Percentiles rank a stretch among this genome's conserved stretches.
Evolutionary conservation across 2,797 vertebrate species (phyloP).

Genomic region (Lagodon rhomboides): DNA sequence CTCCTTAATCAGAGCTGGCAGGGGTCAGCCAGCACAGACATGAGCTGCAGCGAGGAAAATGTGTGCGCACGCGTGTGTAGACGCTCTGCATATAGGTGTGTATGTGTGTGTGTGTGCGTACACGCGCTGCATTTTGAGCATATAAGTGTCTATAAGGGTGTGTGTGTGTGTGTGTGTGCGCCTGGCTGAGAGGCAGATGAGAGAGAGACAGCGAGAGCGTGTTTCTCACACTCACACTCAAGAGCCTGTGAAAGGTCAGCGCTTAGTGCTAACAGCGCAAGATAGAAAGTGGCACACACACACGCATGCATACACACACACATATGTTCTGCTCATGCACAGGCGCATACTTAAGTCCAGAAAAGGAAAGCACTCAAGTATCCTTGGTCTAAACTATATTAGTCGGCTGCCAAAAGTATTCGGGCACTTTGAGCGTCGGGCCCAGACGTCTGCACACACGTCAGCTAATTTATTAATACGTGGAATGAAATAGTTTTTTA

Average conservation of each 20-base stretch:
- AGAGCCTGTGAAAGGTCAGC: constrained; percentile 92
- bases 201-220: constrained; percentile 89
- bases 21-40: constrained; percentile 90
- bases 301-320: constrained; percentile 43
- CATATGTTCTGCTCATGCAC: constrained; percentile 43
- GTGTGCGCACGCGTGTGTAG: constrained; percentile 52
- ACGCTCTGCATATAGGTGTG: constrained; percentile 37
- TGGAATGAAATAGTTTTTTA: neutral
- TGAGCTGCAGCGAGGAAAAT: constrained; percentile 66
- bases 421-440: constrained; percentile 10
- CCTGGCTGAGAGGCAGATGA: constrained; percentile 78
- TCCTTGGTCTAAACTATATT: constrained; percentile 55
- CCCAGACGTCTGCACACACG: neutral
- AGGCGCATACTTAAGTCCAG: constrained; percentile 71
- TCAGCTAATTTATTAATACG: constrained; percentile 8
- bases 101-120: constrained; percentile 36
- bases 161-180: constrained; percentile 47
- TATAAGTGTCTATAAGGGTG: constrained; percentile 45
- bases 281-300: constrained; percentile 67
- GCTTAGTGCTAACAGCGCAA: constrained; percentile 83
- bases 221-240: constrained; percentile 93
- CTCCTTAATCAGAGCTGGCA: constrained; percentile 95
- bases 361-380: constrained; percentile 74
- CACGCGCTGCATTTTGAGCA: constrained; percentile 13
- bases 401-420: constrained; percentile 48